These are phyloP conservation scores for Trachemys scripta DNA, from an alignment of 2,113 vertebrate genomes.

Conservation along the genomic window DNA sequence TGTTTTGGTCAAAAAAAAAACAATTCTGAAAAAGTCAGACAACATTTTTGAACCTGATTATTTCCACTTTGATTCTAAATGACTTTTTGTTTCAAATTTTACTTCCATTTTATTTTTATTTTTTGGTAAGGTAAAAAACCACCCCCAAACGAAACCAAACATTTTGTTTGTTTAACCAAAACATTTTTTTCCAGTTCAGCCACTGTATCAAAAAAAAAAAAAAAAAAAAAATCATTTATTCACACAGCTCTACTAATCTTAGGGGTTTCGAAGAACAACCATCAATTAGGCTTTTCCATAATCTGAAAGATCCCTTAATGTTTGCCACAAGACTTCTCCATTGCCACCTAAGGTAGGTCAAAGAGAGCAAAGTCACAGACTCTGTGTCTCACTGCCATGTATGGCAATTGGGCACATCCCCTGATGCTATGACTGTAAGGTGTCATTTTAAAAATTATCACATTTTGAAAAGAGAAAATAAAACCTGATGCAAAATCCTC, in stretches of 20 bases:
- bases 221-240: neutral
- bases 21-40: neutral
- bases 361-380: fast-evolving
- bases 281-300: neutral
- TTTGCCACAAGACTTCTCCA: neutral
- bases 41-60: neutral
- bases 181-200: neutral
- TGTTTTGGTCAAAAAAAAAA: neutral
- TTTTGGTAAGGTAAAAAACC: neutral
- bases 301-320: neutral
- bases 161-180: neutral
- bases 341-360: neutral
- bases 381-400: neutral
- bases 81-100: neutral
- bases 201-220: neutral
- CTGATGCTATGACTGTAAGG: neutral
- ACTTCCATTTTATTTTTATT: neutral
- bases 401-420: neutral
- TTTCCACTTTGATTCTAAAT: neutral
- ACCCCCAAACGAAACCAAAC: neutral
- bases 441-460: neutral
- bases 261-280: neutral
- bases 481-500: neutral
- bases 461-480: neutral
- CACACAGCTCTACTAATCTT: neutral